Base-by-base conservation (phyloP, 2,888 invertebrate genomes). In the Agrypnus murinus region DNA sequence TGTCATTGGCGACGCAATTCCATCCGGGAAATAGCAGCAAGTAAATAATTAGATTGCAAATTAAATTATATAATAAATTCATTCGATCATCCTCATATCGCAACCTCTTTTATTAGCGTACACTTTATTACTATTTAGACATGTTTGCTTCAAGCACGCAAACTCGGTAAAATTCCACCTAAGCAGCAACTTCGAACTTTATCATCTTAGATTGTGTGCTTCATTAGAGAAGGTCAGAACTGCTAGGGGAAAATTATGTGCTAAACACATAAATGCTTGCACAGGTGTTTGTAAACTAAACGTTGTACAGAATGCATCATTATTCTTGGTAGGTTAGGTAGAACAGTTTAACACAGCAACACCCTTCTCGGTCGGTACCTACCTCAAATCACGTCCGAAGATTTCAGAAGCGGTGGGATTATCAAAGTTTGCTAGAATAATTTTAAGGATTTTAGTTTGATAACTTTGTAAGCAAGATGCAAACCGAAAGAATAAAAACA, bases 211-310 rank as follows among this genome's bases (percentile, higher is more conserved):
- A 55, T 6, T n/a, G 17, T 12, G 14, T 31, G 17, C 36, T 55
- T 36, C 34, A 55, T 36, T 55, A 36, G 55, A 36, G 36, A 17
- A 36, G 36, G 36, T 55, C 25, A 25, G 25, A 31, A 9, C 50
- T 4, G n/a, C n/a, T n/a, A n/a, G 14, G 9, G 50, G 14, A 36
- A 15, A 17, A 53, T 38, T 38, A 55, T 55, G 15, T 36, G 31
- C 17, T 15, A 15, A 55, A 31, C 43, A 31, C 19, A 15, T 19
- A 58, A 58, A 58, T n/a, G 58, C 43, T 58, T 7, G 31, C 40
- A 43, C 58, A 58, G 58, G 58, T 58, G 58, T 58, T 57, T 43
- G 55, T 43, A 43, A 58, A 58, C 43, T 58, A 43, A n/a, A 34
- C 14, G 36, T 38, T 55, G 19, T 25, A 15, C 36, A 55, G 55